These are phyloP conservation scores for Pantherophis alleghaniensis DNA, from an alignment of 2,797 vertebrate species.

Conservation along the genomic window DNA sequence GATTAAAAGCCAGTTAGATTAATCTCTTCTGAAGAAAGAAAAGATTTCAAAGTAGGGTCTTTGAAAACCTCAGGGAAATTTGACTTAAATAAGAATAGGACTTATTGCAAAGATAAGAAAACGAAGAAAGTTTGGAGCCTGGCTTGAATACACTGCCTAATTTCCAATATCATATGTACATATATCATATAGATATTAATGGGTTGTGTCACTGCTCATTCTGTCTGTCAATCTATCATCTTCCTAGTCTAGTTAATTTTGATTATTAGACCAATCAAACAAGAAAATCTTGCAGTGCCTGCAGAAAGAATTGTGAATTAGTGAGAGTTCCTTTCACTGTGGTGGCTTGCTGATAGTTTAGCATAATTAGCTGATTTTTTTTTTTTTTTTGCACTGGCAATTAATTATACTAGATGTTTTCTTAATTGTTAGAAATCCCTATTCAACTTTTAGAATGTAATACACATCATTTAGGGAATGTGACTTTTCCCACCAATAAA, in stretches of 20 bases:
- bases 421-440: neutral
- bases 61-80: neutral
- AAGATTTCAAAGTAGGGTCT: conserved; percentile 2
- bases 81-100: accelerated
- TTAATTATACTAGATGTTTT: neutral
- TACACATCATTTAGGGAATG: neutral
- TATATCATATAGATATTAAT: neutral
- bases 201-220: neutral
- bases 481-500: neutral
- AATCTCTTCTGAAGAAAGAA: conserved; percentile 39
- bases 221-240: neutral
- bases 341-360: neutral
- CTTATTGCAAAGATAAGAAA: neutral
- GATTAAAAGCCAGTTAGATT: conserved; percentile 55
- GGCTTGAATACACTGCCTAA: neutral
- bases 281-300: neutral
- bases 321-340: neutral
- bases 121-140: neutral
- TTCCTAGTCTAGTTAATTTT: neutral
- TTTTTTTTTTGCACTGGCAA: neutral
- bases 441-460: neutral
- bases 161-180: neutral
- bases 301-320: neutral
- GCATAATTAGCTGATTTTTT: neutral
- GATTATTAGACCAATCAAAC: neutral